phyloP scores from a whole-genome alignment of 2,888 invertebrate species.

The Autographa pulchrina region DNA sequence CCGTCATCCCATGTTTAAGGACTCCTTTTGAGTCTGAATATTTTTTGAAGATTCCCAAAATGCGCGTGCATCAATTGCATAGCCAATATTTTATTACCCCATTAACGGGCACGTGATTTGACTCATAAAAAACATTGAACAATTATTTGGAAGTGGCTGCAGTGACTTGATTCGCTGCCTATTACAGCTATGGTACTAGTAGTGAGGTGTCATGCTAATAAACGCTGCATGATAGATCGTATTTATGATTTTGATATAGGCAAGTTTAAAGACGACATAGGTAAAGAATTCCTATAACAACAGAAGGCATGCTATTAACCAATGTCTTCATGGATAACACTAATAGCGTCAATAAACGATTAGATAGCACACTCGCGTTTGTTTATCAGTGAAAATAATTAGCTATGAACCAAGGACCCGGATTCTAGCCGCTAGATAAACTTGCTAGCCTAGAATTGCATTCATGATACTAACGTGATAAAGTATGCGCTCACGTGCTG shows the following conservation, averaged over 20 bases:
- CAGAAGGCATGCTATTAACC: constrained; percentile 24
- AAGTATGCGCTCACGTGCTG: constrained; percentile 32
- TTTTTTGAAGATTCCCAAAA: too few species aligned
- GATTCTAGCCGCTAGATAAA: constrained; percentile 57
- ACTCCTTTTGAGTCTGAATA: too few species aligned
- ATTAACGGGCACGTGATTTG: too few species aligned
- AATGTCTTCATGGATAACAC: constrained; percentile 18
- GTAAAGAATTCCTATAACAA: background rate
- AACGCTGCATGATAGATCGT: too few species aligned
- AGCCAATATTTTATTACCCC: too few species aligned
- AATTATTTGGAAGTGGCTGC: too few species aligned
- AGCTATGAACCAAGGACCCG: constrained; percentile 59
- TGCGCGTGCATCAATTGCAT: too few species aligned
- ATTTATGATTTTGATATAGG: background rate
- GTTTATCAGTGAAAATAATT: constrained; percentile 54
- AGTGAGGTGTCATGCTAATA: too few species aligned
- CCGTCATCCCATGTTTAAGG: too few species aligned
- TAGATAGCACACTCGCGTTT: constrained; percentile 48
- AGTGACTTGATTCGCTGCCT: too few species aligned
- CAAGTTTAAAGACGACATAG: background rate
- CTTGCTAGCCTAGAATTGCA: constrained; percentile 38
- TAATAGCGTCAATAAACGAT: constrained; percentile 44
- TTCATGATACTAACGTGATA: constrained; percentile 24
- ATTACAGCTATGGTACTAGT: too few species aligned
- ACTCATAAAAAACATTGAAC: too few species aligned